phyloP scores from a whole-genome alignment of 2,113 vertebrate species.

The Psittacara wagleri region DNA sequence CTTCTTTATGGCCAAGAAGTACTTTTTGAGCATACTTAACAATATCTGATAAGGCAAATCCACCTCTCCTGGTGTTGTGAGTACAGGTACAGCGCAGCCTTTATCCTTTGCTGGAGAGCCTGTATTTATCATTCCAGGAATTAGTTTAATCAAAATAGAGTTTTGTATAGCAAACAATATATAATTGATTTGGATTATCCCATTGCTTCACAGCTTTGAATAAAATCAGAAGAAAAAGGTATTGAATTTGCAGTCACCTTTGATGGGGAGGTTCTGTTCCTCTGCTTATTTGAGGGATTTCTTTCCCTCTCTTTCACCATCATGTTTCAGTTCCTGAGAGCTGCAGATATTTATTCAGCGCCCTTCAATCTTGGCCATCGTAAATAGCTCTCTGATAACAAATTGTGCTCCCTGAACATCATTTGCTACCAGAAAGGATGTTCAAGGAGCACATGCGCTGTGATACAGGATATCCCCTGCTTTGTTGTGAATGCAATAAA shows the following conservation, averaged over 20 bases:
- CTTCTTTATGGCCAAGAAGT: neutral
- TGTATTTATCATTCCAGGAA: conserved; percentile 37
- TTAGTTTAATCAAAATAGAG: conserved; percentile 31
- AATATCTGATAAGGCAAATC: neutral
- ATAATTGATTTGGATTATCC: conserved; percentile 49
- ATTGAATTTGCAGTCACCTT: conserved; percentile 52
- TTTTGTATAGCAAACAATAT: neutral
- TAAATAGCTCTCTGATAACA: conserved; percentile 65
- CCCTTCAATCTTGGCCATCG: conserved; percentile 45
- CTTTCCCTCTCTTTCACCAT: conserved; percentile 24
- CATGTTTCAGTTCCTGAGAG: conserved; percentile 42
- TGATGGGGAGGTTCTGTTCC: neutral
- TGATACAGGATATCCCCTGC: conserved; percentile 41
- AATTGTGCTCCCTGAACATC: conserved; percentile 37
- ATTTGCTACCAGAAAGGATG: conserved; percentile 52
- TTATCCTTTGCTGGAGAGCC: neutral
- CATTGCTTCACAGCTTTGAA: conserved; percentile 38
- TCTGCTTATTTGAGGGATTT: conserved; percentile 63
- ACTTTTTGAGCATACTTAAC: neutral
- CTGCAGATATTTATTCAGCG: conserved; percentile 51
- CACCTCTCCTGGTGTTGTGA: neutral
- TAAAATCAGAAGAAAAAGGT: neutral
- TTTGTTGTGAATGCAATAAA: conserved; percentile 59
- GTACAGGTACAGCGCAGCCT: neutral
- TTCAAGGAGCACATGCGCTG: conserved; percentile 41